These are phyloP conservation scores for Hirtodrosophila alboralis DNA, from an alignment of 2,888 invertebrate genomes.

Conservation along the genomic window DNA sequence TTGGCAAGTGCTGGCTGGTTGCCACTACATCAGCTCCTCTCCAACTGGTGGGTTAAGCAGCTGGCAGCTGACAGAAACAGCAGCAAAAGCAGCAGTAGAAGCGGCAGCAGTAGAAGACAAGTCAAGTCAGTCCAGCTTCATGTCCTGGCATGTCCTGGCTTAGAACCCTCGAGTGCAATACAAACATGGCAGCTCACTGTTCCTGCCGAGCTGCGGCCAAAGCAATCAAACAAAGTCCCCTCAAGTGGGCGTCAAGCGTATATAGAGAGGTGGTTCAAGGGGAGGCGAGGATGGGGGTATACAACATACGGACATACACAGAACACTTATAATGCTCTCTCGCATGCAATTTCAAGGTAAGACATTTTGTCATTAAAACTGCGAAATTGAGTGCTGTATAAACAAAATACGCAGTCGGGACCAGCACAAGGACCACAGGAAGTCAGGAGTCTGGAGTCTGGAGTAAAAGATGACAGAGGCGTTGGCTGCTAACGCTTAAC, in stretches of 20 bases:
- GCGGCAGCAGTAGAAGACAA: too few relatives aligned
- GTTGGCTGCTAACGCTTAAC: slow-evolving; percentile 71
- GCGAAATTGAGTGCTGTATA: slow-evolving; percentile 78
- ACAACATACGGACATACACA: slow-evolving; percentile 25
- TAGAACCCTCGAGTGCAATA: slow-evolving; percentile 74
- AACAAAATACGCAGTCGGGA: slow-evolving; percentile 60
- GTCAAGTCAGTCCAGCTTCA: slow-evolving; percentile 24
- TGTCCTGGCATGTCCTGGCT: slow-evolving; percentile 14
- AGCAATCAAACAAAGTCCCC: slow-evolving; percentile 75
- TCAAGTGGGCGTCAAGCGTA: slow-evolving; percentile 30
- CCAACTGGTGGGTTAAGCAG: slow-evolving; percentile 38
- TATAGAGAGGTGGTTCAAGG: too few relatives aligned
- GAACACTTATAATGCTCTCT: slow-evolving; percentile 57
- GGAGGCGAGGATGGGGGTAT: background rate
- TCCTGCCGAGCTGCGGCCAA: slow-evolving; percentile 55
- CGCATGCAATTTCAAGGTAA: slow-evolving; percentile 74
- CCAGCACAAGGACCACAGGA: slow-evolving; percentile 3
- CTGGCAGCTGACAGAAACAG: slow-evolving; percentile 37
- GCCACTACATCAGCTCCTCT: background rate
- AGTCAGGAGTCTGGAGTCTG: too few relatives aligned
- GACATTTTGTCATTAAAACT: slow-evolving; percentile 79
- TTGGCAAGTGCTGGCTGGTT: slow-evolving; percentile 62
- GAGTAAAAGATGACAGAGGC: slow-evolving; percentile 56
- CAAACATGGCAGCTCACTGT: slow-evolving; percentile 68
- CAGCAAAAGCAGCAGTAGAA: too few relatives aligned